Conservation (phyloP, 2,113 vertebrate species). For the Siphamia tubifer region DNA sequence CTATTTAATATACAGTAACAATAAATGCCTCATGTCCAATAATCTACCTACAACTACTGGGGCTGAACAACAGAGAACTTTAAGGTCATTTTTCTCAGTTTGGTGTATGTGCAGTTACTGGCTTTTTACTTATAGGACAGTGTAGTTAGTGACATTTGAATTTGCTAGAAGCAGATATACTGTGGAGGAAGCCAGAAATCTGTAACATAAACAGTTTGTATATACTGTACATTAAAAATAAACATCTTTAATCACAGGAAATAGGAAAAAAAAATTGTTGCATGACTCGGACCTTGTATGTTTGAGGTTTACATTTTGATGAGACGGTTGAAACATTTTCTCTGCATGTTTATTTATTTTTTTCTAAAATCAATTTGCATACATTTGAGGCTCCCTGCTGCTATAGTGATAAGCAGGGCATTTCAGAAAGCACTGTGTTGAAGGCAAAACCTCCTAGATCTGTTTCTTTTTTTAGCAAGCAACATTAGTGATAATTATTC, state of each 20-base stretch:
- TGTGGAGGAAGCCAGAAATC: not conserved
- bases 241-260: not conserved
- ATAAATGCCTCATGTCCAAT: no score
- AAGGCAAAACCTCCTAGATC: not conserved
- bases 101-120: no score
- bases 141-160: not conserved
- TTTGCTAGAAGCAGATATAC: not conserved
- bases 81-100: no score
- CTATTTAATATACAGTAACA: no score
- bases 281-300: not conserved
- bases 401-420: not conserved
- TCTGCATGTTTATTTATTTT: not conserved
- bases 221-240: not conserved
- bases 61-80: no score
- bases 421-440: not conserved
- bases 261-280: not conserved
- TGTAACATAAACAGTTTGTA: not conserved
- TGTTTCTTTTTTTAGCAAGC: not conserved
- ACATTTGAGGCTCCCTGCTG: constrained; percentile 9
- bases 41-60: no score
- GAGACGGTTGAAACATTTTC: not conserved
- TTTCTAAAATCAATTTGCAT: not conserved
- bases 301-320: constrained; percentile 4
- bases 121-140: no score
- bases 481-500: not conserved